Evolutionary conservation across 2,888 invertebrate genomes (phyloP).

Genomic region (Dilophus febrilis): DNA sequence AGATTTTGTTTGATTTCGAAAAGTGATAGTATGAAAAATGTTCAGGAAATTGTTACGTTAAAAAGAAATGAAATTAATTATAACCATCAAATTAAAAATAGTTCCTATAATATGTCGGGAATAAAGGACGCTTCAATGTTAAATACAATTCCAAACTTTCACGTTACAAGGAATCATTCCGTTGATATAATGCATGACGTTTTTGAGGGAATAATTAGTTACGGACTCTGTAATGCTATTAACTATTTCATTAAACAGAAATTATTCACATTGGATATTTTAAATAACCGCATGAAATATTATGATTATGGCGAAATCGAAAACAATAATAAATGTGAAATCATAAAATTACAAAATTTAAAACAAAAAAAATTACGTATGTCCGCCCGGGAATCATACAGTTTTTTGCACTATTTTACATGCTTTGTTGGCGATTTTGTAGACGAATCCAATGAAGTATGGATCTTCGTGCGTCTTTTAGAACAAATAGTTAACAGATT

Average conservation of each 20-base stretch:
- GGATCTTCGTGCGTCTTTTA: not conserved
- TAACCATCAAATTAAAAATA: not conserved
- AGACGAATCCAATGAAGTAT: conserved; percentile 2
- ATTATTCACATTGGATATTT: not conserved
- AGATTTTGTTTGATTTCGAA: not conserved
- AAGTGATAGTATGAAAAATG: not conserved
- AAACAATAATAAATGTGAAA: conserved; percentile 3
- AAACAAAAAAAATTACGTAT: conserved; percentile 1
- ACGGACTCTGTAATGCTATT: no score
- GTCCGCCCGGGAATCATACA: conserved; percentile 5
- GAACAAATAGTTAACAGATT: not conserved
- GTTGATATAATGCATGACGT: conserved; percentile 2
- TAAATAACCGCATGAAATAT: conserved; percentile 2
- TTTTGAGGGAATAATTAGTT: conserved; percentile 1
- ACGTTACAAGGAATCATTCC: not conserved
- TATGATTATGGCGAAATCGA: conserved; percentile 4
- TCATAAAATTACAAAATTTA: not conserved
- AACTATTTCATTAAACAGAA: no score
- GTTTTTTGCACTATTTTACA: not conserved
- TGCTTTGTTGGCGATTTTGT: not conserved
- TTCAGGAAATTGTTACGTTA: not conserved
- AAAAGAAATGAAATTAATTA: not conserved
- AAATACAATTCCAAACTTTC: not conserved
- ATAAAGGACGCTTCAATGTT: not conserved
- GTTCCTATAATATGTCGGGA: not conserved